phyloP scores from a whole-genome alignment of 2,797 vertebrate genomes.

The Falco concolor region DNA sequence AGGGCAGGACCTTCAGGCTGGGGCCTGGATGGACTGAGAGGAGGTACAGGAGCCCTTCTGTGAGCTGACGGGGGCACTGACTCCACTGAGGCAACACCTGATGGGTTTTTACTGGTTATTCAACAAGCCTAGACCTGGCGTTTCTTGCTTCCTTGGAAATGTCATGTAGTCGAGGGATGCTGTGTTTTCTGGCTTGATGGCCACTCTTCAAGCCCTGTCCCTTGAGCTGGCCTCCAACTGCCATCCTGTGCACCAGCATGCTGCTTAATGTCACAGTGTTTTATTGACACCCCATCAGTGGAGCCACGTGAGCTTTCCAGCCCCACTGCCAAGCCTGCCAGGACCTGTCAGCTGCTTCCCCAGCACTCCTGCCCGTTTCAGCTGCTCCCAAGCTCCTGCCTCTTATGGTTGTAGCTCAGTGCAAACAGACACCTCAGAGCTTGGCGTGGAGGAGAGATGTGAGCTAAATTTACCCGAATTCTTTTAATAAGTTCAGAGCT shows the following conservation, averaged over 20 bases:
- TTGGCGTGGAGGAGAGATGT: accelerated
- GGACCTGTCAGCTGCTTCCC: not conserved
- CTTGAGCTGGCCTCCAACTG: not conserved
- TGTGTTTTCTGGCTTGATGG: not conserved
- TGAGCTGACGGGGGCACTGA: not conserved
- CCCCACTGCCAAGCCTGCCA: not conserved
- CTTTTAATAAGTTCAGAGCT: not conserved
- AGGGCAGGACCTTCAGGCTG: not conserved
- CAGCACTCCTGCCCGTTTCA: not conserved
- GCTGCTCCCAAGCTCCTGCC: not conserved
- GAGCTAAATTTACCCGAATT: not conserved
- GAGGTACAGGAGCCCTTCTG: not conserved
- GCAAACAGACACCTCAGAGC: not conserved
- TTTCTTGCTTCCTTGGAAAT: not conserved
- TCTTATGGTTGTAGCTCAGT: not conserved
- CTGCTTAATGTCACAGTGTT: not conserved
- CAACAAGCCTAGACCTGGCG: not conserved
- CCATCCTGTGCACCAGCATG: not conserved
- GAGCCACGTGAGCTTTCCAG: not conserved
- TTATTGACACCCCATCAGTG: not conserved
- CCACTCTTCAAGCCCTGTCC: not conserved
- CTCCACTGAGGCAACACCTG: not conserved
- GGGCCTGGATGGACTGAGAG: not conserved
- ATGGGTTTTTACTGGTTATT: not conserved
- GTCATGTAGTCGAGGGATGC: not conserved